phyloP scores from a whole-genome alignment of 1,140 invertebrate species.

The Belonocnema kinseyi region DNA sequence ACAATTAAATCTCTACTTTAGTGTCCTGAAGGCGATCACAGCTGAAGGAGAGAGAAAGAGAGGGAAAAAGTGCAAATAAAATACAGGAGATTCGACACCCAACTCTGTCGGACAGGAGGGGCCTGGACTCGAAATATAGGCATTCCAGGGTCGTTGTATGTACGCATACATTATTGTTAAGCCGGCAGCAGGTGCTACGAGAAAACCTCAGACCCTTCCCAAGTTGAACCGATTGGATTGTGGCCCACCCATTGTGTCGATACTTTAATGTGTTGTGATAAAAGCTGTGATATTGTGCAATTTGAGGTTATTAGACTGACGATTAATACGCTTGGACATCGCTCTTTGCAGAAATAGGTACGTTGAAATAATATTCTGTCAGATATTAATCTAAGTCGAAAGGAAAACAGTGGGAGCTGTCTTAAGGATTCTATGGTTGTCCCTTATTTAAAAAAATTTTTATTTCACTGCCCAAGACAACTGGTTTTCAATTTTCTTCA shows the following conservation, averaged over 20 bases:
- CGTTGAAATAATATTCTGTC: background rate
- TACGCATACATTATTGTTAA: constrained; percentile 28
- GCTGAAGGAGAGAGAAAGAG: background rate
- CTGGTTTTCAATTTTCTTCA: too few relatives aligned
- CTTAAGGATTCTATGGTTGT: background rate
- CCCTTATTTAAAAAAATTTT: too few relatives aligned
- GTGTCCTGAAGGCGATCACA: background rate
- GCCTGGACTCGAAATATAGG: constrained; percentile 9
- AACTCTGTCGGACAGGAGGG: background rate
- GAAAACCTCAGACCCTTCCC: constrained; percentile 13
- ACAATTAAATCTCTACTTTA: constrained; percentile 31
- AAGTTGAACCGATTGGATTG: constrained; percentile 5
- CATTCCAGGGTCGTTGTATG: constrained; percentile 23
- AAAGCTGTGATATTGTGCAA: constrained; percentile 54
- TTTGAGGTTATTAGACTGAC: background rate
- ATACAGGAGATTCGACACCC: constrained; percentile 25
- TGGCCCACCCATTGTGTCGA: constrained; percentile 27
- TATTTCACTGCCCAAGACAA: too few relatives aligned
- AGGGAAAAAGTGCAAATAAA: constrained; percentile 2
- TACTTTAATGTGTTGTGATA: constrained; percentile 52
- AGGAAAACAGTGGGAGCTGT: background rate
- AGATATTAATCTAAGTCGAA: background rate
- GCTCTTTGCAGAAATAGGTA: background rate
- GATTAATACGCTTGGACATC: background rate
- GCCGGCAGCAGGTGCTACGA: constrained; percentile 25